These are phyloP conservation scores for Agriopis marginaria DNA, from an alignment of 2,888 invertebrate species.

Conservation along the genomic window DNA sequence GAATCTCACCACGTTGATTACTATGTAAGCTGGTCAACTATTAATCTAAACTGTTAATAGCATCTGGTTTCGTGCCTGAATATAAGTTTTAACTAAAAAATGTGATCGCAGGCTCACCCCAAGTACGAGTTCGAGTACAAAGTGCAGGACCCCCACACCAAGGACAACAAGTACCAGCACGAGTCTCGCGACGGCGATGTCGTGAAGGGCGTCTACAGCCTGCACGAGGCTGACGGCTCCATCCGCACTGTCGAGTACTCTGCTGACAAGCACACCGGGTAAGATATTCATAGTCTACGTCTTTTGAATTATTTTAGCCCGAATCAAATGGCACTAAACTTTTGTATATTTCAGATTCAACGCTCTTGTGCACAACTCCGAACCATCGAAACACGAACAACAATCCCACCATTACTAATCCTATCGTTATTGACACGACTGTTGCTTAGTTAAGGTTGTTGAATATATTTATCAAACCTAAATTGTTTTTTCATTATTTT, in stretches of 20 bases:
- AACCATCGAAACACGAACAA: conserved; percentile 65
- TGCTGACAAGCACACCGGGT: conserved; percentile 81
- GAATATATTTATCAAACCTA: conserved; percentile 44
- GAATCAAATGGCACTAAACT: background rate
- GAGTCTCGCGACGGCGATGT: conserved; percentile 84
- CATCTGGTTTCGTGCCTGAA: background rate
- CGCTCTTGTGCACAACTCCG: conserved; percentile 79
- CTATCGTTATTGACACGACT: conserved; percentile 30
- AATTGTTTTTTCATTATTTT: conserved; percentile 3
- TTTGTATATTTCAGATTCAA: conserved; percentile 72
- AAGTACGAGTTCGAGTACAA: conserved; percentile 84
- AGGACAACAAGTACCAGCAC: conserved; percentile 84
- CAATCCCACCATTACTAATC: conserved; percentile 51
- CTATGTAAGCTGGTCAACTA: conserved; percentile 54
- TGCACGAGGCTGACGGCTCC: conserved; percentile 67
- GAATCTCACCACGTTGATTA: conserved; percentile 60
- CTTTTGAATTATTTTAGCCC: no score
- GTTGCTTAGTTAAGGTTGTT: conserved; percentile 44
- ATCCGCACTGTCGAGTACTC: conserved; percentile 72
- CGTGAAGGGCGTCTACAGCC: conserved; percentile 78
- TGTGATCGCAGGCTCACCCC: conserved; percentile 70
- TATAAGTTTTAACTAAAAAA: background rate
- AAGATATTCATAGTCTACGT: conserved; percentile 41
- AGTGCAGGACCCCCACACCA: conserved; percentile 84
- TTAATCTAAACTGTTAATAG: background rate